These are phyloP conservation scores for Borostomias antarcticus DNA, from an alignment of 2,797 vertebrate species.

Conservation along the genomic window DNA sequence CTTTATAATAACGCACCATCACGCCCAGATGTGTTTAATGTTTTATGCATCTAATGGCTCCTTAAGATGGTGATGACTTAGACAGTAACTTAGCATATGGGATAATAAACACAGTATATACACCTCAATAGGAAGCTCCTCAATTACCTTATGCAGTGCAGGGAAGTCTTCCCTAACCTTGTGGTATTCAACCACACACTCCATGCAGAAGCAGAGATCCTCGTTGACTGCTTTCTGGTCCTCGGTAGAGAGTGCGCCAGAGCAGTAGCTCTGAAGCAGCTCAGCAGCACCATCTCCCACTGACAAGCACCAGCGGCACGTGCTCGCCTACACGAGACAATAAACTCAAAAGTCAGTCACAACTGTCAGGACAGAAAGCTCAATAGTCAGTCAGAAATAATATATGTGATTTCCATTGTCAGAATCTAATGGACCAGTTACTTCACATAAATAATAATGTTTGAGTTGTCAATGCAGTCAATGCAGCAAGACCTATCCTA, in stretches of 20 bases:
- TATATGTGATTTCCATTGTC: too few relatives aligned
- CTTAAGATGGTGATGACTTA: too few relatives aligned
- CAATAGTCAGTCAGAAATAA: neutral
- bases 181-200: conserved; percentile 85
- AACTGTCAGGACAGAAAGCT: neutral
- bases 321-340: conserved; percentile 71
- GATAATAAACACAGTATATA: neutral
- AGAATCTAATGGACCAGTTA: too few relatives aligned
- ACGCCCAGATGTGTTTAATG: too few relatives aligned
- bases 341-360: neutral
- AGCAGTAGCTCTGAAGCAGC: conserved; percentile 73
- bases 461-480: too few relatives aligned
- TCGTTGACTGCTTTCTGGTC: conserved; percentile 68
- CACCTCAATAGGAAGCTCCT: neutral
- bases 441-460: too few relatives aligned
- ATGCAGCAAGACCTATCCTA: too few relatives aligned
- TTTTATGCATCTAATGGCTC: too few relatives aligned
- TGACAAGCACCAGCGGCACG: conserved; percentile 82
- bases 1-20: too few relatives aligned
- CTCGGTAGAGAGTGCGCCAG: conserved; percentile 31
- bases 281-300: conserved; percentile 54
- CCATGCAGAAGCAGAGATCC: conserved; percentile 81
- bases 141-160: conserved; percentile 75
- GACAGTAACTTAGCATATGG: too few relatives aligned
- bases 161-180: conserved; percentile 72